Base-by-base conservation (phyloP, 1,140 invertebrate genomes). In the Daktulosphaira vitifoliae region DNA sequence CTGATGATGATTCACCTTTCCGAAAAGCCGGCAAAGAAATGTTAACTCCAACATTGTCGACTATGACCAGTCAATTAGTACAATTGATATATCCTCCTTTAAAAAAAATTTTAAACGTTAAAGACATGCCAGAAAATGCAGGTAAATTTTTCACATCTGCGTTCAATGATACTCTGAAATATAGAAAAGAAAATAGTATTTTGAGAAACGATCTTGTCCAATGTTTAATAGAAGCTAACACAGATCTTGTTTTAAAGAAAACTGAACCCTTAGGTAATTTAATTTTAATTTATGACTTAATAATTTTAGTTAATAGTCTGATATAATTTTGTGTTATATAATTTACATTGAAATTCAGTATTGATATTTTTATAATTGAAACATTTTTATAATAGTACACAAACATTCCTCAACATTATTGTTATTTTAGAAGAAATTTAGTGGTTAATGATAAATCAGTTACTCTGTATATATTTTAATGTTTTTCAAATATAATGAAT, bases 1-100 rank as follows among this genome's bases (percentile, higher is more conserved):
- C 74, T 54, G 74, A 81, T 71, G 71, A 77, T 0, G 70, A 81
- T 26, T 76, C 78, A 0, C 76, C 80, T 70, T 84, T 85, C 72
- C 46, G 72, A 68, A 1, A 26, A 64, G 2, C 6, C 48, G 11
- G 18, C 46, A 16, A 23, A 65, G n/a, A n/a, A n/a, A n/a, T n/a
- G n/a, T n/a, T n/a, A 9, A n/a, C 16, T 6, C n/a, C 13, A 0
- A 51, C 68, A 37, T 66, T n/a, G 18, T 13, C 38, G 52, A 39
- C 3, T 3, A 11, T 23, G 37, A 11, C 50, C 23, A 8, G n/a
- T 52, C 15, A 29, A 1, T 11, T 33, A 18, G 20, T 16, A 44
- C 0, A 15, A 65, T 33, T 18, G 18, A 1, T 33, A 25, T 15
- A 50, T 67, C 13, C 46, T 67, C 0, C 71, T 72, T 9, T 73